These are phyloP conservation scores for Apis florea DNA, from an alignment of 1,140 invertebrate genomes.

Conservation along the genomic window DNA sequence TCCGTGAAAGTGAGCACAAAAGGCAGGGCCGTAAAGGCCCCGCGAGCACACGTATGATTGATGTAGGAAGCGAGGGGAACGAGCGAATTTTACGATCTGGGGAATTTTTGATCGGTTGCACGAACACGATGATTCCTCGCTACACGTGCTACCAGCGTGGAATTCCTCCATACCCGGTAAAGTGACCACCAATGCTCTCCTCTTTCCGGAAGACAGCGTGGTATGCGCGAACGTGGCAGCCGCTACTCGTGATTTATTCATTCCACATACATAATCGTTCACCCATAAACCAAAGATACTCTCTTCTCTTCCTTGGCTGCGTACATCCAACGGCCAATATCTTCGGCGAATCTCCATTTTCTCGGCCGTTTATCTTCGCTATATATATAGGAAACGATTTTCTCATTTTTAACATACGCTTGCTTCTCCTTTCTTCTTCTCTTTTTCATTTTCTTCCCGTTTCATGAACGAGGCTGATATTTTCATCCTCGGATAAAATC, in stretches of 20 bases:
- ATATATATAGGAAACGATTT: slow-evolving; percentile 16
- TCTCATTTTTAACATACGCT: slow-evolving; percentile 1
- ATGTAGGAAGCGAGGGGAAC: slow-evolving; percentile 41
- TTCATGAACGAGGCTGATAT: no score
- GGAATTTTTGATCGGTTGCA: slow-evolving; percentile 17
- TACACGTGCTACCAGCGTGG: slow-evolving; percentile 40
- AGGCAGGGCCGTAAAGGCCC: slow-evolving; percentile 4
- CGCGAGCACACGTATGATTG: slow-evolving; percentile 50
- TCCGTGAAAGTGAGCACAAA: slow-evolving; percentile 50
- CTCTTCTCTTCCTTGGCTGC: slow-evolving; percentile 55
- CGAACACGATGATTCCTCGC: slow-evolving; percentile 35
- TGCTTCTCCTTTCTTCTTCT: background rate
- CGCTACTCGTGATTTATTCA: slow-evolving; percentile 76
- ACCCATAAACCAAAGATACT: slow-evolving; percentile 73
- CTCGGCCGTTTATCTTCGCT: slow-evolving; percentile 29
- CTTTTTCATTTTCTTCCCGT: no score
- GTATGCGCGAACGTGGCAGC: slow-evolving; percentile 58
- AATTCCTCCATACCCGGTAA: slow-evolving; percentile 45
- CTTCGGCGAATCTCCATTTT: slow-evolving; percentile 56
- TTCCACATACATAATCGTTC: slow-evolving; percentile 71
- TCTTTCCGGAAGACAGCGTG: slow-evolving; percentile 35
- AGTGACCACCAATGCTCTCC: slow-evolving; percentile 50
- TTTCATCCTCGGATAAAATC: no score
- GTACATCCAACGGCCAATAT: slow-evolving; percentile 48
- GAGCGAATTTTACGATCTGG: slow-evolving; percentile 46